These are phyloP conservation scores for Pollenia labialis DNA, from an alignment of 2,888 invertebrate species.

Conservation along the genomic window DNA sequence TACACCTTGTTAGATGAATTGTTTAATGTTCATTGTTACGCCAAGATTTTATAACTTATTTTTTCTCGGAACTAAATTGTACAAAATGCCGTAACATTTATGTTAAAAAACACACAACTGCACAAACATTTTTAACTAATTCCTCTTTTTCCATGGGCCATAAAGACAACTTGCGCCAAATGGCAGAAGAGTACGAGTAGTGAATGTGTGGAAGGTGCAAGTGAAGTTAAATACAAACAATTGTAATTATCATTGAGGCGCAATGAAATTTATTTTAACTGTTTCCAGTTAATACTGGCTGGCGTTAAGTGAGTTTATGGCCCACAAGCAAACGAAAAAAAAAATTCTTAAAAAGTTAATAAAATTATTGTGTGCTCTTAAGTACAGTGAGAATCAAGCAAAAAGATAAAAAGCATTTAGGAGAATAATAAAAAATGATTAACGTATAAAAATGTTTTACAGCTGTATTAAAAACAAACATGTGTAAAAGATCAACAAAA, in stretches of 20 bases:
- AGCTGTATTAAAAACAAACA: slow-evolving; percentile 41
- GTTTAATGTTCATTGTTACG: slow-evolving; percentile 77
- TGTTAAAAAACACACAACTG: slow-evolving; percentile 38
- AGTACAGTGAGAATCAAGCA: slow-evolving; percentile 20
- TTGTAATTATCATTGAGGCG: slow-evolving; percentile 66
- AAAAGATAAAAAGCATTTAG: slow-evolving; percentile 23
- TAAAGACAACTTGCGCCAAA: slow-evolving; percentile 64
- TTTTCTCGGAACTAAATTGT: slow-evolving; percentile 81
- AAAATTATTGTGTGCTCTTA: slow-evolving; percentile 31
- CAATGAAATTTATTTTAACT: slow-evolving; percentile 67
- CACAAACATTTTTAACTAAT: slow-evolving; percentile 31
- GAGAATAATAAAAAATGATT: slow-evolving; percentile 36
- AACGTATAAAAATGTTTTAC: slow-evolving; percentile 41
- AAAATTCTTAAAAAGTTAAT: slow-evolving; percentile 22
- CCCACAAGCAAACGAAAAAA: slow-evolving; percentile 30
- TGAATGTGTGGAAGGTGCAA: slow-evolving; percentile 45
- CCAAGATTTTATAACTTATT: slow-evolving; percentile 80
- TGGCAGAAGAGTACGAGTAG: slow-evolving; percentile 20
- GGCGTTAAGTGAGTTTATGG: slow-evolving; percentile 71
- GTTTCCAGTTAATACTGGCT: slow-evolving; percentile 69
- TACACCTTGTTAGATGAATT: slow-evolving; percentile 80
- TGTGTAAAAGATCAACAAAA: slow-evolving; percentile 23
- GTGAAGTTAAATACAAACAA: slow-evolving; percentile 39
- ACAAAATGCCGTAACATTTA: slow-evolving; percentile 79
- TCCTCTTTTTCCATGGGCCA: slow-evolving; percentile 41